These are phyloP conservation scores for Chironomus striatipennis DNA, from an alignment of 1,140 invertebrate species.

Conservation along the genomic window DNA sequence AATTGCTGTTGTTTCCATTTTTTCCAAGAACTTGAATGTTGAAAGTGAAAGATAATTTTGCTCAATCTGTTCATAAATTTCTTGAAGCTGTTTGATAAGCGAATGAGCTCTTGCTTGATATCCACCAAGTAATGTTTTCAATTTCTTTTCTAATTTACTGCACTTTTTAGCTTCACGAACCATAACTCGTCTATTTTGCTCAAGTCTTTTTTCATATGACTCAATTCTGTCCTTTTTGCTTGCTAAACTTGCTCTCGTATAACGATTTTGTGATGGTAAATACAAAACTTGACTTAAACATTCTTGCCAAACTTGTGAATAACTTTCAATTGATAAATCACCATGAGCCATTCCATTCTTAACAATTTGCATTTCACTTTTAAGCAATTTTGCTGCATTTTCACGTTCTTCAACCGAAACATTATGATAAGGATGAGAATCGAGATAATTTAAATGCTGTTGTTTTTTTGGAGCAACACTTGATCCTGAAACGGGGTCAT, in stretches of 20 bases:
- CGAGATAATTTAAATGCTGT: slow-evolving; percentile 56
- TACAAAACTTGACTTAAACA: slow-evolving; percentile 84
- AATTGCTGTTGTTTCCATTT: slow-evolving; percentile 85
- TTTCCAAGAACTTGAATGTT: slow-evolving; percentile 84
- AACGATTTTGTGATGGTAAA: slow-evolving; percentile 78
- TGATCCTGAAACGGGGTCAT: slow-evolving; percentile 48
- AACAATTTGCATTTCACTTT: slow-evolving; percentile 80
- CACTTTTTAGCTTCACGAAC: slow-evolving; percentile 90
- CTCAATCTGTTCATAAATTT: slow-evolving; percentile 83
- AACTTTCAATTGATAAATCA: slow-evolving; percentile 82
- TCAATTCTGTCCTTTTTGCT: slow-evolving; percentile 94
- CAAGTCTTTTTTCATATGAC: slow-evolving; percentile 83
- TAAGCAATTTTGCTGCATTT: slow-evolving; percentile 56
- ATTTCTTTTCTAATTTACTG: slow-evolving; percentile 95
- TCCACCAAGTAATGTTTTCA: slow-evolving; percentile 86
- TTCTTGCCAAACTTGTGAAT: slow-evolving; percentile 95
- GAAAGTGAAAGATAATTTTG: slow-evolving; percentile 79
- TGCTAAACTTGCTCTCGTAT: slow-evolving; percentile 87
- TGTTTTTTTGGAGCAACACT: slow-evolving; percentile 31
- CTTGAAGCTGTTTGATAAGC: slow-evolving; percentile 83
- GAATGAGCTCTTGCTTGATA: slow-evolving; percentile 79
- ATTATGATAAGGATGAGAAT: slow-evolving; percentile 75
- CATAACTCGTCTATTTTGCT: slow-evolving; percentile 91
- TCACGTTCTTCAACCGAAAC: slow-evolving; percentile 61
- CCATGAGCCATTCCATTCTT: slow-evolving; percentile 91